Percentiles rank a stretch among this genome's conserved stretches.
Evolutionary conservation across 2,113 vertebrate genomes (phyloP).

Genomic region (Peucedramus taeniatus): DNA sequence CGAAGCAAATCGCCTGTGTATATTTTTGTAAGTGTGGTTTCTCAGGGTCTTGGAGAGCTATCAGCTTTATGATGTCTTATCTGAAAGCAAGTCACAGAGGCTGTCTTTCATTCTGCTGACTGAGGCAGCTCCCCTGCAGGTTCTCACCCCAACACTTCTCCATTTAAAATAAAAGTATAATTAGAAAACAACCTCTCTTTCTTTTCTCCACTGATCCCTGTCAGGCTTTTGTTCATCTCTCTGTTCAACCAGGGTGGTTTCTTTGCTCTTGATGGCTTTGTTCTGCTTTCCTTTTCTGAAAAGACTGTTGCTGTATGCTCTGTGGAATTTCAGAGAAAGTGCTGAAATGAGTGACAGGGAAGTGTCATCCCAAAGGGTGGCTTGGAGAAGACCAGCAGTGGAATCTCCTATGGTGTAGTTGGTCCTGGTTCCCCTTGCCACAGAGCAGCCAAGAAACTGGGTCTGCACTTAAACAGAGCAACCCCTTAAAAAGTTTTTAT

Average conservation of each 20-base stretch:
- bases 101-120: constrained; percentile 46
- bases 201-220: background rate
- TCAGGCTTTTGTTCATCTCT: background rate
- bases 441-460: background rate
- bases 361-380: background rate
- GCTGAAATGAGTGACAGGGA: background rate
- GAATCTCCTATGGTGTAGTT: background rate
- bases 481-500: background rate
- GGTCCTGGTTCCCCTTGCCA: background rate
- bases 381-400: background rate
- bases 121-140: background rate
- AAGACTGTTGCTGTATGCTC: background rate
- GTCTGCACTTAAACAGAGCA: background rate
- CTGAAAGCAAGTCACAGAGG: constrained; percentile 14
- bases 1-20: background rate
- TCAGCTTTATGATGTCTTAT: constrained; percentile 52
- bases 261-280: background rate
- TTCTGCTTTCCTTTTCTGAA: background rate
- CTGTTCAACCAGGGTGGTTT: background rate
- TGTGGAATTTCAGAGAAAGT: background rate
- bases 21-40: constrained; percentile 60
- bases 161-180: background rate
- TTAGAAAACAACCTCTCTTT: background rate
- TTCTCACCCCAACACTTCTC: constrained; percentile 5
- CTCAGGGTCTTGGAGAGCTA: constrained; percentile 49